Conservation (phyloP, 1,140 invertebrate species). For the Bacillus rossius region DNA sequence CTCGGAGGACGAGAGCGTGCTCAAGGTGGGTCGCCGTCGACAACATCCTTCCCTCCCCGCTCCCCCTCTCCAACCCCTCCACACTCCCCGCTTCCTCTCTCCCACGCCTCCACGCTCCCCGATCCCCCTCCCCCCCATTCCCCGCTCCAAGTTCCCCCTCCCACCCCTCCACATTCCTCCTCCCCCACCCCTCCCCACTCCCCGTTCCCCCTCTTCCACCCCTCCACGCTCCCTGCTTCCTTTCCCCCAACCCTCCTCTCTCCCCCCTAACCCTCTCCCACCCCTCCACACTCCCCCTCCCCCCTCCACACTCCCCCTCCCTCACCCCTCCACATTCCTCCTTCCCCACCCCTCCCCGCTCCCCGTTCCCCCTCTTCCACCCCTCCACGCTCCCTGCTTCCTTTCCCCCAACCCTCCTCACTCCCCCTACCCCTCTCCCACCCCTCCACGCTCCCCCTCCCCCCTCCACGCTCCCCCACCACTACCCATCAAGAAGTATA, state of each 20-base stretch:
- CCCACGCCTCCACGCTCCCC: neutral
- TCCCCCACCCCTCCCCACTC: too few species aligned
- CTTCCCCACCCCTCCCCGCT: neutral
- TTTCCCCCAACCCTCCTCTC: too few species aligned
- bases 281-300: neutral
- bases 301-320: neutral
- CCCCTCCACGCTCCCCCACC: neutral
- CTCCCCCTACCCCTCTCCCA: neutral
- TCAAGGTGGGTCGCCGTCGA: constrained; percentile 65
- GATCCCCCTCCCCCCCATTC: neutral
- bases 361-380: neutral
- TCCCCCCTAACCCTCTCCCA: too few species aligned
- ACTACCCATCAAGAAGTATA: too few species aligned
- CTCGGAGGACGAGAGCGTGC: constrained; percentile 90
- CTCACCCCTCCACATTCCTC: neutral
- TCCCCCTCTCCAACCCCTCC: neutral
- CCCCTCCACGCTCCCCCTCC: neutral
- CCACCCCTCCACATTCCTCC: too few species aligned
- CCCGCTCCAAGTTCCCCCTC: neutral
- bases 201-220: too few species aligned
- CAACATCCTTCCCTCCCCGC: neutral
- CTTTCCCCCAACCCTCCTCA: neutral
- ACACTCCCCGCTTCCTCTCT: neutral
- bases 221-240: neutral
- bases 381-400: neutral